Conservation (phyloP, 2,113 vertebrate genomes). For the Chrysochloris asiatica region DNA sequence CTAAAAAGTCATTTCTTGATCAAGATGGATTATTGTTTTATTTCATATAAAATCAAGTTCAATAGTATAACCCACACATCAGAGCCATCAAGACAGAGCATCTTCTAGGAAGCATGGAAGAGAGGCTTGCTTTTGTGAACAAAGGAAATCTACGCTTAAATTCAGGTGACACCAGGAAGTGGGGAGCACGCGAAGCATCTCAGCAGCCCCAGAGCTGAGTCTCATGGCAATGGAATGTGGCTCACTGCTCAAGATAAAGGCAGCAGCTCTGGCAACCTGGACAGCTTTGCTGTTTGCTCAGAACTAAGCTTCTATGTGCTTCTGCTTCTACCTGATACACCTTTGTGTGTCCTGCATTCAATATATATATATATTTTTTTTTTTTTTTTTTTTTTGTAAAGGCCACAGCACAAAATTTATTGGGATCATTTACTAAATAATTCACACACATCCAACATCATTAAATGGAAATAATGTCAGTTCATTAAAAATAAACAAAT, state of each 20-base stretch:
- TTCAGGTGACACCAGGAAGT: constrained; percentile 25
- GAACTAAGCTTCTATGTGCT: constrained; percentile 42
- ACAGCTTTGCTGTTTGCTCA: constrained; percentile 1
- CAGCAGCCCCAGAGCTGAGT: background rate
- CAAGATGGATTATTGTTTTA: constrained; percentile 7
- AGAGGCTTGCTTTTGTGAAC: background rate
- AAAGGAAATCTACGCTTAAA: constrained; percentile 22
- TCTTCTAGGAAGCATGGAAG: background rate
- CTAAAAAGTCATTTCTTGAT: no score
- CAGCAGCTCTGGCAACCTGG: background rate
- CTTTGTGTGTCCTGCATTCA: constrained; percentile 14
- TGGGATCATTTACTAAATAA: constrained; percentile 77
- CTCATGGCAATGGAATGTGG: background rate
- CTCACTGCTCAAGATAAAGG: background rate
- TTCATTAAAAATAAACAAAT: background rate
- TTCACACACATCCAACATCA: constrained; percentile 72
- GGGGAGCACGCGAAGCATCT: background rate
- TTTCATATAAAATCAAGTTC: constrained; percentile 27
- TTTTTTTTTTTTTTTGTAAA: no score
- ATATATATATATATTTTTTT: no score
- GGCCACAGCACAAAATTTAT: constrained; percentile 81
- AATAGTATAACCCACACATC: background rate
- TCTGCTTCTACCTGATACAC: background rate
- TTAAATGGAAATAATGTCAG: constrained; percentile 61
- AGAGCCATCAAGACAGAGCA: background rate